A percentile compares a stretch with the other conserved stretches of the same genome.
Evolutionary conservation across 2,888 invertebrate species (phyloP).

Genomic region (Bembecia ichneumoniformis): DNA sequence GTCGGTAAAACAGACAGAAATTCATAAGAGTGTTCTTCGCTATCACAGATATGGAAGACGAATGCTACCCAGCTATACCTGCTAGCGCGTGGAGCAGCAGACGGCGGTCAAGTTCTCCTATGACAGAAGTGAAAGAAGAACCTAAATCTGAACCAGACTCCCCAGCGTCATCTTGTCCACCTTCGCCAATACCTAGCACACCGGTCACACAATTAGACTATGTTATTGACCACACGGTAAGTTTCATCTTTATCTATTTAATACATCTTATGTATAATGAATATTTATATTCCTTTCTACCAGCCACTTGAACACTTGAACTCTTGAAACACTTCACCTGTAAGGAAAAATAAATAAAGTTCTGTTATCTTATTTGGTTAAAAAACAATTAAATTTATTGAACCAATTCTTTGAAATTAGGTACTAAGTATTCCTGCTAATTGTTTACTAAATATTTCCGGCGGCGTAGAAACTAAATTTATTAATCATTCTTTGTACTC

Average conservation of each 20-base stretch:
- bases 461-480: no score
- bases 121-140: slow-evolving; percentile 79
- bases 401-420: no score
- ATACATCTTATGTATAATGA: neutral
- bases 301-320: neutral
- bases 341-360: no score
- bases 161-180: slow-evolving; percentile 80
- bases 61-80: slow-evolving; percentile 87
- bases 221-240: slow-evolving; percentile 76
- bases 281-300: neutral
- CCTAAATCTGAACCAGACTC: slow-evolving; percentile 82
- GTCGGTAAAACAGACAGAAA: no score
- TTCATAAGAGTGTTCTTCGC: neutral
- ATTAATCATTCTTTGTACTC: no score
- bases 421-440: no score
- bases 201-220: slow-evolving; percentile 70
- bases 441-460: no score
- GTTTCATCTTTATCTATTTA: slow-evolving; percentile 8
- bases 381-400: no score
- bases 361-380: no score
- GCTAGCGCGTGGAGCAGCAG: slow-evolving; percentile 70
- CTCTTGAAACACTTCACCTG: neutral
- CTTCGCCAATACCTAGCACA: slow-evolving; percentile 77
- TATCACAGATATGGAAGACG: slow-evolving; percentile 88
- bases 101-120: slow-evolving; percentile 44